phyloP scores from a whole-genome alignment of 2,113 vertebrate species.

The Leucopsar rothschildi region DNA sequence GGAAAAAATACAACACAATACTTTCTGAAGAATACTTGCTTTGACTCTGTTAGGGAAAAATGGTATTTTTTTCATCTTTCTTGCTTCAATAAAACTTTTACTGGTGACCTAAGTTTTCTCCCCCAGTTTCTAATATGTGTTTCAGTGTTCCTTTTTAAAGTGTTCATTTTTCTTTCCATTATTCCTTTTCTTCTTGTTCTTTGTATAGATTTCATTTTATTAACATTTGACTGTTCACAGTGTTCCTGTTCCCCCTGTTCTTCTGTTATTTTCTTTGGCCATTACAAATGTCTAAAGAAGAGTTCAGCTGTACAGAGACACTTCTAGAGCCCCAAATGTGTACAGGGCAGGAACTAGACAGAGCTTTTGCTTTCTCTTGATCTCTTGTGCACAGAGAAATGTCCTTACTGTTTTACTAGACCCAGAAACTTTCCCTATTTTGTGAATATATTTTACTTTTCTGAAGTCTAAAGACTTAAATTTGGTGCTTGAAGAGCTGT shows the following conservation, averaged over 20 bases:
- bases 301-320: background rate
- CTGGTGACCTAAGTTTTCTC: background rate
- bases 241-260: background rate
- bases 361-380: background rate
- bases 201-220: background rate
- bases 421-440: background rate
- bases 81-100: constrained; percentile 1
- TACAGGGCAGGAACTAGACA: background rate
- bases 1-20: background rate
- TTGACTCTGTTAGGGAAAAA: background rate
- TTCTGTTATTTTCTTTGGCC: constrained; percentile 3
- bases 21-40: background rate
- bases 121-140: background rate
- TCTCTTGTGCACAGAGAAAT: background rate
- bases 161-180: background rate
- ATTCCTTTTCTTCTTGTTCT: background rate
- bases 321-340: background rate
- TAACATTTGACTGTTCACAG: background rate
- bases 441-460: background rate
- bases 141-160: background rate
- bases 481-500: background rate
- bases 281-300: background rate
- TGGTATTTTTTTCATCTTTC: background rate
- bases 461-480: background rate
- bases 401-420: background rate